These are phyloP conservation scores for Caranx melampygus DNA, from an alignment of 2,113 vertebrate genomes.

Conservation along the genomic window DNA sequence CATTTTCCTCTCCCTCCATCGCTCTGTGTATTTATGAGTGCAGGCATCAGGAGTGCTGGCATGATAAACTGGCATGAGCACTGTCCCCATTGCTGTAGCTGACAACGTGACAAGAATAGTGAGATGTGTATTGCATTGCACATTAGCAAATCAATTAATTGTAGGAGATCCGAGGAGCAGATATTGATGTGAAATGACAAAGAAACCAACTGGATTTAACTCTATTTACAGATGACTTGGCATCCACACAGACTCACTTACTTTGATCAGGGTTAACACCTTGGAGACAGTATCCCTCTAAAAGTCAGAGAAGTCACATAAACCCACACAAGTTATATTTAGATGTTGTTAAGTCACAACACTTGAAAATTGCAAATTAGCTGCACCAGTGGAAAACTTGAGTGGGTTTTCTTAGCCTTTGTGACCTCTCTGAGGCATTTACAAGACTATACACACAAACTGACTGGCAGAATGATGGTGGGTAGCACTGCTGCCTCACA, in stretches of 20 bases:
- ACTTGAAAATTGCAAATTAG: not conserved
- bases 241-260: not conserved
- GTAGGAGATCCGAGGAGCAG: not conserved
- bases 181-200: conserved; percentile 31
- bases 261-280: conserved; percentile 11
- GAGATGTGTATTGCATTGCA: conserved; percentile 15
- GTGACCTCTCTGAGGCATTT: too few species aligned
- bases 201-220: not conserved
- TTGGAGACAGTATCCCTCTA: conserved; percentile 7
- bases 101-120: conserved; percentile 29
- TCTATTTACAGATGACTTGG: conserved; percentile 7
- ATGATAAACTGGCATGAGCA: conserved; percentile 26
- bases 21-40: conserved; percentile 46
- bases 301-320: conserved; percentile 3
- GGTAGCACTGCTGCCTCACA: too few species aligned
- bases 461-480: too few species aligned
- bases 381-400: too few species aligned
- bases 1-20: conserved; percentile 28
- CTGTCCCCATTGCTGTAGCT: conserved; percentile 29
- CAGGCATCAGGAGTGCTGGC: conserved; percentile 35
- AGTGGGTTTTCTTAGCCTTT: too few species aligned
- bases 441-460: too few species aligned
- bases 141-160: conserved; percentile 50
- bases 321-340: conserved; percentile 31
- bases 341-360: not conserved